A percentile compares a stretch with the other conserved stretches of the same genome.
Evolutionary conservation across 1,140 invertebrate species (phyloP).

Genomic region (Drosophila bipectinata): DNA sequence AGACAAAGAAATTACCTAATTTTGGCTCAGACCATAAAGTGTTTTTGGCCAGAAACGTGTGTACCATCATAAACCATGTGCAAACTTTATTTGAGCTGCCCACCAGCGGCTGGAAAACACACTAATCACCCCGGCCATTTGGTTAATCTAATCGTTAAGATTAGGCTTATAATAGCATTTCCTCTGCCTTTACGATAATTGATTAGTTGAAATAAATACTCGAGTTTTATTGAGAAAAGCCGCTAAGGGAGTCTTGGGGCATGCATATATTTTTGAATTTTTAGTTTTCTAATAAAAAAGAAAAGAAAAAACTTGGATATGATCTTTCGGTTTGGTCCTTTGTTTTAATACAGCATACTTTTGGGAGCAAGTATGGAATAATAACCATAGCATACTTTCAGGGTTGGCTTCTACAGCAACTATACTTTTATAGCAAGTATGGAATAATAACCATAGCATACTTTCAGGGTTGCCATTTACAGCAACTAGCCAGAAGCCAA

Average conservation of each 20-base stretch:
- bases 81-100: slow-evolving; percentile 14
- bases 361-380: no score
- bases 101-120: slow-evolving; percentile 36
- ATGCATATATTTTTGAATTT: neutral
- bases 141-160: slow-evolving; percentile 67
- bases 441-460: no score
- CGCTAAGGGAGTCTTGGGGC: neutral
- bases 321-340: no score
- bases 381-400: neutral
- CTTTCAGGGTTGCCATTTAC: neutral
- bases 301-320: no score
- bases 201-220: slow-evolving; percentile 19
- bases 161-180: slow-evolving; percentile 55
- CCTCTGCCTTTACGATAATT: neutral
- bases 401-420: neutral
- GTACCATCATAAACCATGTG: slow-evolving; percentile 38
- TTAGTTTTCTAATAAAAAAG: neutral
- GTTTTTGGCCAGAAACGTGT: slow-evolving; percentile 12
- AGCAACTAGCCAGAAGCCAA: neutral
- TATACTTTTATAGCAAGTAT: no score
- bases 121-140: slow-evolving; percentile 26
- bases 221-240: neutral
- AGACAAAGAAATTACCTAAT: slow-evolving; percentile 8
- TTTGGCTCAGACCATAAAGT: slow-evolving; percentile 7
- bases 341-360: no score